Percentiles rank a stretch among this genome's conserved stretches.
Evolutionary conservation across 2,797 vertebrate genomes (phyloP).

Genomic region (Rousettus madagascariensis): DNA sequence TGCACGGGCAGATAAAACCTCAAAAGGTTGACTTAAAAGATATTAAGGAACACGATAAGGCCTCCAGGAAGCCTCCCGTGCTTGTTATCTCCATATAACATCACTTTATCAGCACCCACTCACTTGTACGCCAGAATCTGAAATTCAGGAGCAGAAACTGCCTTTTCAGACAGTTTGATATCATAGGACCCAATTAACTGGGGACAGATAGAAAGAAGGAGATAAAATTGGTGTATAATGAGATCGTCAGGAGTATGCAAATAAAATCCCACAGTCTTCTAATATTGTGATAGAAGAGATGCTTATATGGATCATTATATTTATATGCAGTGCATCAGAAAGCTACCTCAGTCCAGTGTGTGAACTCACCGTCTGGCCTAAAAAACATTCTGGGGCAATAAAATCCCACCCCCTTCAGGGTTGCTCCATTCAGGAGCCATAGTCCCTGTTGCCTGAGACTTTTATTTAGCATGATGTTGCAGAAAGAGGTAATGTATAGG

Average conservation of each 20-base stretch:
- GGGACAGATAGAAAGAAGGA: conserved; percentile 61
- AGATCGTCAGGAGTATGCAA: conserved; percentile 74
- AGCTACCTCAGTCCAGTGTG: neutral
- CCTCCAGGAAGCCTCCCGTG: conserved; percentile 28
- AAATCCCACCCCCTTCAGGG: neutral
- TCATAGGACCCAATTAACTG: conserved; percentile 72
- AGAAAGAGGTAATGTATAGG: neutral
- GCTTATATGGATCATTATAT: conserved; percentile 52
- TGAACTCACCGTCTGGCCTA: neutral
- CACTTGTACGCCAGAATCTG: conserved; percentile 47
- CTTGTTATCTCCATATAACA: conserved; percentile 31
- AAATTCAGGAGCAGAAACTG: conserved; percentile 48
- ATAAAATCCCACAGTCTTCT: conserved; percentile 41
- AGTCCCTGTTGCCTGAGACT: neutral
- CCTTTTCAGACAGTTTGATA: conserved; percentile 60
- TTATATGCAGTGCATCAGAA: neutral
- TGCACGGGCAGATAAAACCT: conserved; percentile 44
- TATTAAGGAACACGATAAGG: conserved; percentile 52
- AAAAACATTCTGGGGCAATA: neutral
- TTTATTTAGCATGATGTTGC: neutral
- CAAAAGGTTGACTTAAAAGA: conserved; percentile 36
- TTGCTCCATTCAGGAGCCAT: neutral
- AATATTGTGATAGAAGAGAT: conserved; percentile 55
- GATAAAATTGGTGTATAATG: conserved; percentile 73
- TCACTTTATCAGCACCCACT: conserved; percentile 57